Base-by-base conservation (phyloP, 2,888 invertebrate genomes). In the Lordiphosa andalusiaca region DNA sequence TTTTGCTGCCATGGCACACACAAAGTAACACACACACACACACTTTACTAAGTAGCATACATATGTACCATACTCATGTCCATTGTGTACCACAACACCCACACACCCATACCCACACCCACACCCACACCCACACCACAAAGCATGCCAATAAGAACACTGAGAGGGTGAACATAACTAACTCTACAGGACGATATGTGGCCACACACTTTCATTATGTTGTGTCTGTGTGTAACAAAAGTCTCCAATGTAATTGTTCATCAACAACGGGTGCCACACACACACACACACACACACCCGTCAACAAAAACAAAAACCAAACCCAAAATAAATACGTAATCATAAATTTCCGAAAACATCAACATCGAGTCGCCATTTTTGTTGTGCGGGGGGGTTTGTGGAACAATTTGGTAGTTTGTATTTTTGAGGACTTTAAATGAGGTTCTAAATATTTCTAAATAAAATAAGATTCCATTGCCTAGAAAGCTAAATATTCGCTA, bases 171-270 rank as follows among this genome's bases (percentile, higher is more conserved):
- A n/a, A 37, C 16, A 36, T 35, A 47, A 47, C 47, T 47, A 47
- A 47, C 21, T 44, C 25, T 33, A 33, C 13, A 10, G 42, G 42
- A 44, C 25, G 30, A 44, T 44, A 44, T 44, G 42, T 44, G 42
- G 23, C 25, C 33, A 30, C 30, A 30, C 30, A 44, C 21, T 40
- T 44, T 44, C 53, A 69, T 66, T 53, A 53, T 71, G 63, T 67
- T 16, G 16, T 16, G 16, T 16, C 1, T 16, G 16, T 71, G 63
- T 67, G 16, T 19, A 7, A 7, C 46, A 16, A 72, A 64, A 65
- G 64, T 67, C 68, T 64, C 54, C 52, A 39, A 64, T 64, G 53
- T 60, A 61, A 57, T 48, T 57, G 69, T 72, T 70, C 65, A 72
- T 71, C 59, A 54, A 35, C 59, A 54, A 35, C 56, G 48, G 53